Base-by-base conservation (phyloP, 2,113 vertebrate genomes). In the Caranx ignobilis region DNA sequence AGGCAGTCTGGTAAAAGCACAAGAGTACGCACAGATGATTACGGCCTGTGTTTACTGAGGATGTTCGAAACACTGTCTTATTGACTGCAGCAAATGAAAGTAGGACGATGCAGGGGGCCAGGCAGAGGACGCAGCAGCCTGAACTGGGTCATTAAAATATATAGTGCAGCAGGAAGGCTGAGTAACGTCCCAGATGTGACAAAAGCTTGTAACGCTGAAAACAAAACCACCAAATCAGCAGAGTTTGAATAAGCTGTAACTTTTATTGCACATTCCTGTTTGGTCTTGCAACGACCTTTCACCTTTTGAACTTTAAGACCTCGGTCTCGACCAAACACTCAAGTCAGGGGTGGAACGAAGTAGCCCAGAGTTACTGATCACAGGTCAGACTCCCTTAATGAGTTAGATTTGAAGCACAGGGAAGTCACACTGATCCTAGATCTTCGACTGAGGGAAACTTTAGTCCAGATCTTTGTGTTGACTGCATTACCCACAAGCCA, bases 241-340 rank as follows among this genome's bases (percentile, higher is more conserved):
- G 77, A 81, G 81, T 93, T 94, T 94, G 79, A 94, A 93, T 95
- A 94, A 94, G 94, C 94, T 93, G 93, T 92, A 93, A 93, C 91
- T 91, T 96, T 96, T 96, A 96, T 96, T 96, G 95, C 95, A 96
- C 95, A 95, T 95, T 95, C 94, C 93, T 94, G 95, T 95, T 95
- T 93, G 94, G 94, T 95, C 95, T 95, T 93, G 93, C 92, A 85
- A 82, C 45, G 88, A 91, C 92, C 88, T 89, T 89, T 91, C 84
- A 90, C 84, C 85, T 85, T 89, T 90, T 79, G 77, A 88, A 87
- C 67, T 76, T 85, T 81, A 86, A 83, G 88, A 91, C 71, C 87
- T 84, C 21, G 77, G 87, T 87, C 84, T 90, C 13, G 78, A 88
- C 90, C 90, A 93, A 88, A 92, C 92, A 83, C 86, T 93, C 80